These are phyloP conservation scores for Drosophila rellima DNA, from an alignment of 2,888 invertebrate species.

Conservation along the genomic window DNA sequence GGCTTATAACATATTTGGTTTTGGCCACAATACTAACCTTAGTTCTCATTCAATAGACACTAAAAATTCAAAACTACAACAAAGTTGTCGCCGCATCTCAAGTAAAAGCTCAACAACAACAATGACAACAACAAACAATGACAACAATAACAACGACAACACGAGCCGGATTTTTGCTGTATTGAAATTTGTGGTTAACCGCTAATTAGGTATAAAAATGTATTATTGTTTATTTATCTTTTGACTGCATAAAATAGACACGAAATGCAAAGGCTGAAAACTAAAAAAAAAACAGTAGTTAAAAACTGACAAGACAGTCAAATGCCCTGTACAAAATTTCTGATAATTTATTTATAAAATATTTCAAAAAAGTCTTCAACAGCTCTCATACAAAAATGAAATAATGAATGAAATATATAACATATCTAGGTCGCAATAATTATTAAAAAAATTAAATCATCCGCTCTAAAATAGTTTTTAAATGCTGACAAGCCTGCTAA, in stretches of 20 bases:
- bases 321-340: conserved; percentile 8
- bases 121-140: conserved; percentile 4
- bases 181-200: conserved; percentile 82
- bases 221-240: conserved; percentile 59
- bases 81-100: conserved; percentile 68
- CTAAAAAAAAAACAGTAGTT: not conserved
- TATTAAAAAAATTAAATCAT: not conserved
- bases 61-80: conserved; percentile 69
- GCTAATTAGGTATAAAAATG: conserved; percentile 79
- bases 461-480: not conserved
- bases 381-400: no score
- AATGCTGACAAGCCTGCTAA: not conserved
- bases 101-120: conserved; percentile 49
- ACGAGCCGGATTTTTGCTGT: conserved; percentile 55
- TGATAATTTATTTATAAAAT: no score
- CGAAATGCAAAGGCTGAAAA: conserved; percentile 15
- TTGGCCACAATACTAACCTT: conserved; percentile 59
- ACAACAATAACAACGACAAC: conserved; percentile 7
- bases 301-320: not conserved
- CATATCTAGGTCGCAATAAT: not conserved
- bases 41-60: conserved; percentile 25
- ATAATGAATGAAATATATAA: no score
- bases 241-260: conserved; percentile 39
- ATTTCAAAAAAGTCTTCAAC: no score
- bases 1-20: conserved; percentile 22